Conservation (phyloP, 1,140 invertebrate species). For the Brachionus calyciflorus region DNA sequence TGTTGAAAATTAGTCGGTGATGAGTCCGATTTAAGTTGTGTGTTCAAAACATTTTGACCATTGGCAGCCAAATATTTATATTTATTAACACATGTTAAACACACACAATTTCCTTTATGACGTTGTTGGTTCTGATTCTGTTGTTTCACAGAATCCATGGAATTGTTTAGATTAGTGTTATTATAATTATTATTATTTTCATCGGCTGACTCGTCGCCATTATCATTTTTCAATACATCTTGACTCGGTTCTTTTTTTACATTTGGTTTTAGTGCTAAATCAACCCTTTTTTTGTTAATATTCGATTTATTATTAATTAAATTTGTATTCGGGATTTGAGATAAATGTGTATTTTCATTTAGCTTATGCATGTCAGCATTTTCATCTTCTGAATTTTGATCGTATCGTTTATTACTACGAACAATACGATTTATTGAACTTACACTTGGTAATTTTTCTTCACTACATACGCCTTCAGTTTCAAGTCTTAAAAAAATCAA, state of each 20-base stretch:
- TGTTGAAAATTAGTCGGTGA: neutral
- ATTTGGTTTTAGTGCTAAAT: neutral
- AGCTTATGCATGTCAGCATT: neutral
- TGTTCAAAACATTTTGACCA: constrained; percentile 27
- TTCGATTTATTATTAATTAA: neutral
- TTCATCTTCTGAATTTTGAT: constrained; percentile 26
- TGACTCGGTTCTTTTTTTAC: neutral
- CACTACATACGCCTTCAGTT: constrained; percentile 86
- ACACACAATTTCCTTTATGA: constrained; percentile 36
- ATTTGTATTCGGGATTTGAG: neutral
- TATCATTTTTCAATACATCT: neutral
- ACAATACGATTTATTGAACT: constrained; percentile 96
- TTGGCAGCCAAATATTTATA: constrained; percentile 43
- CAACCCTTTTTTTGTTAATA: neutral
- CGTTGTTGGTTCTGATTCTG: constrained; percentile 11
- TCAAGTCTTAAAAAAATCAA: constrained; percentile 36
- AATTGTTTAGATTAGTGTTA: constrained; percentile 27
- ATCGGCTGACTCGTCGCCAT: neutral
- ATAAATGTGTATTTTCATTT: neutral
- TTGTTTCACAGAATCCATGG: constrained; percentile 1
- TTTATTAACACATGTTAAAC: constrained; percentile 35
- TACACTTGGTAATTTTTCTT: constrained; percentile 96
- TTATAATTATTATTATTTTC: constrained; percentile 10
- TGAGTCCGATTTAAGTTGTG: neutral
- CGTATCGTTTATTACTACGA: constrained; percentile 24